phyloP scores from a whole-genome alignment of 2,888 invertebrate species.

The Thumatha senex region DNA sequence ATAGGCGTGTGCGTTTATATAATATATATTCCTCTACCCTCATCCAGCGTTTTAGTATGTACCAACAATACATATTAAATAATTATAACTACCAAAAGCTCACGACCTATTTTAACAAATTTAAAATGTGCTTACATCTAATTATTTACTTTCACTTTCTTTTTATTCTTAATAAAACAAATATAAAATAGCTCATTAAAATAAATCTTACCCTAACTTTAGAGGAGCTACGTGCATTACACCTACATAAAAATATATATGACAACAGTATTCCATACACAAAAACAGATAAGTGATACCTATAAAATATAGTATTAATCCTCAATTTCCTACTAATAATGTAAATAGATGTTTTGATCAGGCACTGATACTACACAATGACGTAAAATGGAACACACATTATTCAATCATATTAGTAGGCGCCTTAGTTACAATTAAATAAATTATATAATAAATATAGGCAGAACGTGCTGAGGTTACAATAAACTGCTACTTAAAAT shows the following conservation, averaged over 20 bases:
- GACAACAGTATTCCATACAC: not conserved
- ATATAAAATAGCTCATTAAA: constrained; percentile 41
- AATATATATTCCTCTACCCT: not conserved
- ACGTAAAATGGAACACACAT: constrained; percentile 19
- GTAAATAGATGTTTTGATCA: constrained; percentile 31
- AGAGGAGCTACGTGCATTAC: constrained; percentile 1
- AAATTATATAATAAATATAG: too few species aligned
- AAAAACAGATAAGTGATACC: too few species aligned
- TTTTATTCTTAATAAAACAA: constrained; percentile 47
- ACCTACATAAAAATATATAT: constrained; percentile 21
- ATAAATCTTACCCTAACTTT: constrained; percentile 29
- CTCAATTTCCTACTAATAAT: constrained; percentile 17
- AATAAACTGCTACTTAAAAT: constrained; percentile 18
- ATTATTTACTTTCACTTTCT: constrained; percentile 56
- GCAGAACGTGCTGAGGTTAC: too few species aligned
- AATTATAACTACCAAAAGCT: constrained; percentile 7
- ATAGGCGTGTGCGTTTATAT: not conserved
- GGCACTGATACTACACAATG: constrained; percentile 14
- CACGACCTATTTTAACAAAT: constrained; percentile 30
- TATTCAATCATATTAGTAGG: constrained; percentile 6
- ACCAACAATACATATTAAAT: not conserved
- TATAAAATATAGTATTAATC: constrained; percentile 20
- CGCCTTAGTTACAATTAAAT: constrained; percentile 33
- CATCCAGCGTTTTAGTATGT: not conserved
- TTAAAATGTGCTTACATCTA: constrained; percentile 48